Evolutionary conservation across 2,113 vertebrate genomes (phyloP), one percentile per base, ranked within the genome.

Genomic region (Callithrix jacchus): DNA sequence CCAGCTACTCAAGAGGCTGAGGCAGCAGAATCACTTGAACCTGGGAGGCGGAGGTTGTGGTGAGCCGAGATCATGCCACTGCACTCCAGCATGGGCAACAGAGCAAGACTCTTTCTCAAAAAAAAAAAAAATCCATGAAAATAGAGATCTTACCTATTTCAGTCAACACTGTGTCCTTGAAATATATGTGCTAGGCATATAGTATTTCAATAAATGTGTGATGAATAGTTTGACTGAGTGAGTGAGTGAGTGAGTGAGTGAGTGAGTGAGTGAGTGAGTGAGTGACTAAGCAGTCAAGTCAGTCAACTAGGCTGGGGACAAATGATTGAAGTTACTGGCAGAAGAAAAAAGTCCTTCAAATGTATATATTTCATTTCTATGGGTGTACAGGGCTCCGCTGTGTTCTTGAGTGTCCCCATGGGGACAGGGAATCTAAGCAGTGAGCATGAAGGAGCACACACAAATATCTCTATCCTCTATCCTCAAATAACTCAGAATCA

Each of bases 61-160:
- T 52, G 49, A 52, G 49, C 49, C 16, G 3, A 52, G 49, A 52
- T 52, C 49, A 1, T 52, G 49, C 49, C 49, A 52, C 4, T 52
- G 49, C 16, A 52, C 16, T 52, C 49, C 49, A 52, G 49, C 16
- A 1, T 52, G 14, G 49, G 49, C 49, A 52, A 52, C 49, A 52
- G 3, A 17, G 49, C 49, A 52, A 17, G 49, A 52, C 49, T 52
- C 49, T 16, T 1, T 17, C 16, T 52, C 49, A 52, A 52, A 52
- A 52, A 52, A 52, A 52, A 97, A 91, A 85, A 80, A 97, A 91
- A 85, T 20, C 73, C n/a, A 79, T 8, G 11, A 47, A 84, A 85
- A 37, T 1, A 71, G 37, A 18, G 81, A n/a, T n/a, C 47, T 56
- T 85, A 66, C 11, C 27, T 70, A 64, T 30, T 88, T 68, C 21